These are phyloP conservation scores for Rhyacophila evoluta DNA, from an alignment of 2,888 invertebrate genomes.

Conservation along the genomic window DNA sequence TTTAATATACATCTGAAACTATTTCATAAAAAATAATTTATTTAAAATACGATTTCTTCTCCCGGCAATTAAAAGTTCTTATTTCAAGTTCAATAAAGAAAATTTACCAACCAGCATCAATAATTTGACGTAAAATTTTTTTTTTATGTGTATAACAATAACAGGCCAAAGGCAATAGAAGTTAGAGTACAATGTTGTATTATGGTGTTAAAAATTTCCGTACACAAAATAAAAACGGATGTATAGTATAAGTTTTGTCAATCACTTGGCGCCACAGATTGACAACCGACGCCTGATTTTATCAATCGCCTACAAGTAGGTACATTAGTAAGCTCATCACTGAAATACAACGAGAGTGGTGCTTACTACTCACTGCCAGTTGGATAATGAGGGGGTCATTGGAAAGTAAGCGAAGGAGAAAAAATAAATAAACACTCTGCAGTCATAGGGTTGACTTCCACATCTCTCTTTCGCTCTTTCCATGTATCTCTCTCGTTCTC, in stretches of 20 bases:
- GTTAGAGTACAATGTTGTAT: too few relatives aligned
- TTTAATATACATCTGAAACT: too few relatives aligned
- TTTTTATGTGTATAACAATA: too few relatives aligned
- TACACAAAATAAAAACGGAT: neutral
- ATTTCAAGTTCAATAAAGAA: too few relatives aligned
- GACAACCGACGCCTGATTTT: slow-evolving; percentile 15
- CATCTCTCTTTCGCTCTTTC: slow-evolving; percentile 21
- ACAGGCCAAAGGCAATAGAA: too few relatives aligned
- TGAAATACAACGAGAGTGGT: slow-evolving; percentile 30
- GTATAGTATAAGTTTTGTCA: too few relatives aligned
- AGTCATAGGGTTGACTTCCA: slow-evolving; percentile 38
- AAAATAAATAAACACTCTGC: slow-evolving; percentile 28
- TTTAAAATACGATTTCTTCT: too few relatives aligned
- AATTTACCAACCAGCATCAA: too few relatives aligned
- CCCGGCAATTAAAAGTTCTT: too few relatives aligned
- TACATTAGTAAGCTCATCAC: slow-evolving; percentile 33
- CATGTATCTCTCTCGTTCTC: slow-evolving; percentile 27
- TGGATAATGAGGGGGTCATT: slow-evolving; percentile 52
- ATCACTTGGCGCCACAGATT: neutral
- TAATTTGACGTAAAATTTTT: too few relatives aligned
- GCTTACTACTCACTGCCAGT: slow-evolving; percentile 26
- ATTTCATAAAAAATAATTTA: too few relatives aligned
- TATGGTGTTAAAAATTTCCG: too few relatives aligned
- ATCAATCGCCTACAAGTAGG: slow-evolving; percentile 2
- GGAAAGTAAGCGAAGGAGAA: slow-evolving; percentile 32